These are phyloP conservation scores for Triplophysa yarkandensis DNA, from an alignment of 2,797 vertebrate species.

Conservation along the genomic window DNA sequence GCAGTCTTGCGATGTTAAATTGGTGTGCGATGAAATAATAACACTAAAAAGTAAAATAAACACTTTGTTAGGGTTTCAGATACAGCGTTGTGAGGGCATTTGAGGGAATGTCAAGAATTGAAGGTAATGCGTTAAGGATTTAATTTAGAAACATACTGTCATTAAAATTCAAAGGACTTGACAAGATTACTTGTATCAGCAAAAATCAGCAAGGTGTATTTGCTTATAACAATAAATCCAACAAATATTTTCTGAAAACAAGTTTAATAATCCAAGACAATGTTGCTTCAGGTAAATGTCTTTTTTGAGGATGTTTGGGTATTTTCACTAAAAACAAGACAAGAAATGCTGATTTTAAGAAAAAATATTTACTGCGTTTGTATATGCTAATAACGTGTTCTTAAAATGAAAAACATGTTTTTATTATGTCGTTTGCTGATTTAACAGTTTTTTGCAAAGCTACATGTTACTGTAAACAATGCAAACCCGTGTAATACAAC, in stretches of 20 bases:
- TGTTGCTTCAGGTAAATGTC: neutral
- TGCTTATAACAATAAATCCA: neutral
- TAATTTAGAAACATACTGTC: neutral
- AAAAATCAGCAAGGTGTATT: neutral
- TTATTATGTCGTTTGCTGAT: neutral
- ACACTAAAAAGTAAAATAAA: constrained; percentile 29
- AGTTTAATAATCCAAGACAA: neutral
- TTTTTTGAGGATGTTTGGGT: neutral
- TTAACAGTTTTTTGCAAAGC: neutral
- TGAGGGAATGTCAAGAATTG: neutral
- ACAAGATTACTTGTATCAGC: neutral
- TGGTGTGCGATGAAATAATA: constrained; percentile 25
- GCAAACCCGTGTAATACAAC: too few species aligned
- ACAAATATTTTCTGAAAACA: neutral
- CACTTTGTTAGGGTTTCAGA: constrained; percentile 1
- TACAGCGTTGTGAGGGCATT: neutral
- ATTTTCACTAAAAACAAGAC: neutral
- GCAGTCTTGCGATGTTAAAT: constrained; percentile 32
- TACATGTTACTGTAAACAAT: neutral
- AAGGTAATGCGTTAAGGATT: neutral
- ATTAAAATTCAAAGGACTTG: neutral
- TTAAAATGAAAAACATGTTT: neutral
- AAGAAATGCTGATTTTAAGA: neutral
- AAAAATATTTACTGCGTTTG: neutral
- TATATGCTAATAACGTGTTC: neutral